Base-by-base conservation (phyloP, 1,140 invertebrate species). In the Drosophila pruinosa region DNA sequence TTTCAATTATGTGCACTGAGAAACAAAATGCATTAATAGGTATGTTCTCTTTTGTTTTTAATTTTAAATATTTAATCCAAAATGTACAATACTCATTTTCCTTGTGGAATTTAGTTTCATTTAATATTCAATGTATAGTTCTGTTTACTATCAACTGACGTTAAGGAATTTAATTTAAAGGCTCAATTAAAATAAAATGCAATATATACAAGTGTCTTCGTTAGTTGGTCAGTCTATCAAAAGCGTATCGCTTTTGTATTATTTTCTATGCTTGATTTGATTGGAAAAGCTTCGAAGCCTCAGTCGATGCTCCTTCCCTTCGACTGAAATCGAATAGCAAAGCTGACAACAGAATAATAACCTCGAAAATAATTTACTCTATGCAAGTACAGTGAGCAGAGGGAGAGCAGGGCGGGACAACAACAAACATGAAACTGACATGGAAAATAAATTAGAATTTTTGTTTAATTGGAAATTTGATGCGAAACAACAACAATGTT, bases 391-490 rank as follows among this genome's bases (percentile, higher is more conserved):
- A 43, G 10, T 78, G 64, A 72, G 56, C 39, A 26, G 17, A 14
- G 3, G 17, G 12, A 6, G 56, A 36, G 28, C 52, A 48, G 31
- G n/a, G 22, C 52, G 56, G 38, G n/a, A 57, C 21, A n/a, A 57
- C 4, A 45, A 45, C 17, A 58, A 47, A 31, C 41, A 58, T 58
- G 17, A 58, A 47, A 58, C 56, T 45, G 56, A 26, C 34, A 64
- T 24, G 68, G 21, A 70, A 86, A 59, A 86, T 78, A 82, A 88
- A 88, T 82, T 78, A 81, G 74, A 88, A 88, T 86, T 86, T 77
- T 75, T 78, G 82, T 88, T 88, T 86, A 86, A 86, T 86, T 86
- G 82, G 82, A 89, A 78, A 86, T 88, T 86, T 67, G 82, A 86
- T 82, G 75, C 82, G 53, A 72, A 62, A 71, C 64, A 74, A 61